A percentile compares a stretch with the other conserved stretches of the same genome.
These are phyloP conservation scores for Pyrrhura leucotis DNA, from an alignment of 2,797 vertebrate species.

Conservation along the genomic window DNA sequence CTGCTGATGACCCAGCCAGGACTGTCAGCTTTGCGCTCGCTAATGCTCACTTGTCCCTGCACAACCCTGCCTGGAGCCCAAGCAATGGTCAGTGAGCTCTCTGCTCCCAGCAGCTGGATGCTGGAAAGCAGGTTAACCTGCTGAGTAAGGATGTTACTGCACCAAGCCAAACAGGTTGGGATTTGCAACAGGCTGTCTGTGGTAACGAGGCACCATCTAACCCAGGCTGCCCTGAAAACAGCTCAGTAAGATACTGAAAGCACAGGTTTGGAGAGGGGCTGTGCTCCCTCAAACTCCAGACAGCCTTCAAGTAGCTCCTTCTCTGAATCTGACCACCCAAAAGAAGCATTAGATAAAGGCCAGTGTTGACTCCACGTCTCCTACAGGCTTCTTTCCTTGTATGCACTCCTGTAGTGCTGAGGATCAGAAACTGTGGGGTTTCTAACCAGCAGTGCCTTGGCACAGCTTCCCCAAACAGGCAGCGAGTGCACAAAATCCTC, in stretches of 20 bases:
- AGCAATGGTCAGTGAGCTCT: accelerated
- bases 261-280: neutral
- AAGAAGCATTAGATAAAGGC: neutral
- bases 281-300: neutral
- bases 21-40: neutral
- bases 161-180: neutral
- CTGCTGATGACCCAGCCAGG: neutral
- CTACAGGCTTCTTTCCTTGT: accelerated
- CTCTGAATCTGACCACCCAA: neutral
- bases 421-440: neutral
- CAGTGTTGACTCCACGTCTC: neutral
- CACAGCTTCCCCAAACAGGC: neutral
- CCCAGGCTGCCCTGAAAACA: neutral
- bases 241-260: too few relatives aligned
- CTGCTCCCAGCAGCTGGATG: neutral
- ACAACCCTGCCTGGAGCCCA: neutral
- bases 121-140: neutral
- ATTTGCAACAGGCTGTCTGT: neutral
- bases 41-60: neutral
- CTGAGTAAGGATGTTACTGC: neutral
- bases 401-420: accelerated
- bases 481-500: neutral
- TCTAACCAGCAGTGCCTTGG: neutral
- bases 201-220: neutral
- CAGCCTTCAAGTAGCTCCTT: neutral